Conservation (phyloP, 2,113 vertebrate genomes). For the Hepsetus odoe region DNA sequence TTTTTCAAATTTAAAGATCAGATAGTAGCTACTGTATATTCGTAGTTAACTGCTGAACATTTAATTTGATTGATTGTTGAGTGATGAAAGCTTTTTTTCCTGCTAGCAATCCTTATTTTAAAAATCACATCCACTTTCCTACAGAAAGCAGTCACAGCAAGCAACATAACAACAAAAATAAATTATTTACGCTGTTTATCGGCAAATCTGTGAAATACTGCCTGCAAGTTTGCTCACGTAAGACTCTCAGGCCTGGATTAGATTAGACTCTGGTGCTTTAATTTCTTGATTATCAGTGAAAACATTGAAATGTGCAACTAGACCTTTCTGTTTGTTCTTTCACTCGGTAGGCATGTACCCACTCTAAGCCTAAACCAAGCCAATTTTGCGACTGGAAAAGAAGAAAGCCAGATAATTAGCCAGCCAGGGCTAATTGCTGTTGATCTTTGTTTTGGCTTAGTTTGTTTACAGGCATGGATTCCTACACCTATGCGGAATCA, state of each 20-base stretch:
- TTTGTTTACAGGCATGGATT: neutral
- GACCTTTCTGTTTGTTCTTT: constrained; percentile 12
- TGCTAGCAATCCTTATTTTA: neutral
- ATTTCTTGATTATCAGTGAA: constrained; percentile 26
- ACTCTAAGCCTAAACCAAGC: neutral
- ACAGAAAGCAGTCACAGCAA: neutral
- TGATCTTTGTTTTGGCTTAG: constrained; percentile 2
- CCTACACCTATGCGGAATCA: neutral
- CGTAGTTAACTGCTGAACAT: neutral
- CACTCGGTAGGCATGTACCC: neutral
- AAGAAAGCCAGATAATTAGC: constrained; percentile 12
- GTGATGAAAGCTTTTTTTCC: neutral
- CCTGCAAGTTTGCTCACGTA: neutral
- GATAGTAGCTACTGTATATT: neutral
- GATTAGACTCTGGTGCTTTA: constrained; percentile 3
- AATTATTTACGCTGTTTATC: constrained; percentile 19
- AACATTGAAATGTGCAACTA: constrained; percentile 6
- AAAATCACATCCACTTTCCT: neutral
- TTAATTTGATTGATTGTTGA: neutral
- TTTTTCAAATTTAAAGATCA: neutral
- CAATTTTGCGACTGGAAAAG: neutral
- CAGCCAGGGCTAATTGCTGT: neutral
- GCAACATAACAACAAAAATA: neutral
- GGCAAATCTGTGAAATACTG: neutral
- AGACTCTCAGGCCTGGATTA: neutral